Percentiles rank a stretch among this genome's conserved stretches.
These are phyloP conservation scores for Melanerpes aurifrons DNA, from an alignment of 2,113 vertebrate genomes.

Conservation along the genomic window DNA sequence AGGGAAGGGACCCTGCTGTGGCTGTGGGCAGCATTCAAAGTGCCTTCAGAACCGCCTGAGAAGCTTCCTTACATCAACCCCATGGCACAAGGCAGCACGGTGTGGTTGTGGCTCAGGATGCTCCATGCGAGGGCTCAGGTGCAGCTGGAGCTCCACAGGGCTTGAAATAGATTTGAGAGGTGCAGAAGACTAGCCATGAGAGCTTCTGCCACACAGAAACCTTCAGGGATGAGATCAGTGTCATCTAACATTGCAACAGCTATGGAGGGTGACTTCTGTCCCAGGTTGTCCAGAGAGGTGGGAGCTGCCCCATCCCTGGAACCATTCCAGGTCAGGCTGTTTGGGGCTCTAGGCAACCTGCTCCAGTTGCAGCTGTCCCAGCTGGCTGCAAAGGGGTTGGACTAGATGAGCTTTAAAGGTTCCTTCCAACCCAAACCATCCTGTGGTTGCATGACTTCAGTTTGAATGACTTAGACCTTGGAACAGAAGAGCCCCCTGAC, in stretches of 20 bases:
- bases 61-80: neutral
- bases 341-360: neutral
- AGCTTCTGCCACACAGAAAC: rapidly evolving
- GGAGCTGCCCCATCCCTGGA: neutral
- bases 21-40: neutral
- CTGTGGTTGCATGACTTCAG: neutral
- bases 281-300: neutral
- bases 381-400: neutral
- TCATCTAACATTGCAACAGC: neutral
- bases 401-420: neutral
- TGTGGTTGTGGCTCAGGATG: neutral
- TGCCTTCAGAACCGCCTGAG: neutral
- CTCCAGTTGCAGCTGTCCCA: neutral
- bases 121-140: neutral
- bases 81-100: rapidly evolving
- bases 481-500: neutral
- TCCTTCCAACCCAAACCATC: neutral
- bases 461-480: neutral
- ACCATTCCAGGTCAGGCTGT: neutral
- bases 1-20: neutral
- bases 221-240: rapidly evolving
- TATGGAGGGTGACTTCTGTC: neutral
- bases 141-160: neutral
- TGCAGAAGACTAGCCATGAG: neutral
- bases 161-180: neutral